phyloP scores from a whole-genome alignment of 2,888 invertebrate species.

The Mythimna ferrago region DNA sequence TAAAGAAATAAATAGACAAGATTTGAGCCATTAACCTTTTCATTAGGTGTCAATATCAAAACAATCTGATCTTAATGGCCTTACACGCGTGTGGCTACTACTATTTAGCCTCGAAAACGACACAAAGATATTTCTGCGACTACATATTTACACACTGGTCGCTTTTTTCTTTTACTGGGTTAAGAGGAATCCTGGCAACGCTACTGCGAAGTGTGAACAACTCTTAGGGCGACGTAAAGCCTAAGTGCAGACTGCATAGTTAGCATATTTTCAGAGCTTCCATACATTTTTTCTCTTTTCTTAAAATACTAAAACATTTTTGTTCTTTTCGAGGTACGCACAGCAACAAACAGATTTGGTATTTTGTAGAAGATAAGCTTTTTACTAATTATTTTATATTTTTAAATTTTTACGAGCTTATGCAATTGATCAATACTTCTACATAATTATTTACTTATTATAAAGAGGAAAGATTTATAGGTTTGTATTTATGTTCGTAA shows the following conservation, averaged over 20 bases:
- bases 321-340: background rate
- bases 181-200: slow-evolving; percentile 43
- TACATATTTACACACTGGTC: background rate
- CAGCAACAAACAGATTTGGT: background rate
- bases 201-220: slow-evolving; percentile 40
- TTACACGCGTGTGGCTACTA: background rate
- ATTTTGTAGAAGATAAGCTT: too few relatives aligned
- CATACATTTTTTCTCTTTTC: slow-evolving; percentile 19
- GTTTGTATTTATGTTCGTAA: too few relatives aligned
- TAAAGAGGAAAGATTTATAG: too few relatives aligned
- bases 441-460: too few relatives aligned
- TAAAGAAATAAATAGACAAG: background rate
- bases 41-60: slow-evolving; percentile 29
- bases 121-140: slow-evolving; percentile 6
- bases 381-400: too few relatives aligned
- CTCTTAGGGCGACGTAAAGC: slow-evolving; percentile 46
- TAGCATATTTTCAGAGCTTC: slow-evolving; percentile 34
- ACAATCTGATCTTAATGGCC: slow-evolving; percentile 14
- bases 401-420: too few relatives aligned
- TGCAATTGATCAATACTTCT: too few relatives aligned
- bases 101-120: background rate
- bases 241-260: slow-evolving; percentile 34
- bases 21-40: slow-evolving; percentile 6
- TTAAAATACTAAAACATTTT: slow-evolving; percentile 13
- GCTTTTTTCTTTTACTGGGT: slow-evolving; percentile 33